Conservation (phyloP, 2,888 invertebrate species). For the Melipona bicolor region DNA sequence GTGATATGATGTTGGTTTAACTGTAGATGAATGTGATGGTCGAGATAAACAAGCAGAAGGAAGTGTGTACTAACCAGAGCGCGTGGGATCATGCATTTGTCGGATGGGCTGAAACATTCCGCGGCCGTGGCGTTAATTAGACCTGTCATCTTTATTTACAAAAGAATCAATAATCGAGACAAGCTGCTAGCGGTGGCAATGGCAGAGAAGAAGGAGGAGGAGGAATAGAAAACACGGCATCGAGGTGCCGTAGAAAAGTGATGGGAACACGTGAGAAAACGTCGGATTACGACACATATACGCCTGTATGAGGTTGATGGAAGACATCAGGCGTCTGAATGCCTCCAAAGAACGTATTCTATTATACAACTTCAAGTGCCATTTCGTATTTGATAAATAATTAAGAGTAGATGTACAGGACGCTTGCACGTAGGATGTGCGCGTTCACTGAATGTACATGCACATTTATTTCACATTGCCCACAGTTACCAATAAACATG, state of each 20-base stretch:
- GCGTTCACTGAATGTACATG: conserved; percentile 32
- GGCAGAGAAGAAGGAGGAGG: conserved; percentile 32
- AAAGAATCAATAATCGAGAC: conserved; percentile 76
- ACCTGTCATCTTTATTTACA: conserved; percentile 71
- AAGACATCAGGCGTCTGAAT: conserved; percentile 21
- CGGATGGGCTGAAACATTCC: conserved; percentile 59
- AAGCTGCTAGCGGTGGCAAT: conserved; percentile 47
- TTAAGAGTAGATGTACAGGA: conserved; percentile 43
- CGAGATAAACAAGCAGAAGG: conserved; percentile 37
- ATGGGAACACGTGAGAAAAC: conserved; percentile 68
- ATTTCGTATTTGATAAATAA: conserved; percentile 66
- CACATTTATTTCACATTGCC: conserved; percentile 26
- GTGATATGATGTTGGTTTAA: conserved; percentile 30
- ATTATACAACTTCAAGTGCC: conserved; percentile 67
- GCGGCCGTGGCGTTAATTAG: conserved; percentile 60
- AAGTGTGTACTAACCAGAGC: not conserved
- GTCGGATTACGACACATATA: conserved; percentile 34
- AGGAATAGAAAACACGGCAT: conserved; percentile 51
- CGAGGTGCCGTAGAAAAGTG: conserved; percentile 61
- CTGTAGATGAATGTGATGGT: conserved; percentile 19
- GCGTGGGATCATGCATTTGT: conserved; percentile 63
- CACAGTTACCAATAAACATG: conserved; percentile 23
- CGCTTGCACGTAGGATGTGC: conserved; percentile 20
- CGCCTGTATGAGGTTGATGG: conserved; percentile 22
- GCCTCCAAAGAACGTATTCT: conserved; percentile 30